phyloP scores from a whole-genome alignment of 1,140 invertebrate genomes.

The Oedothorax gibbosus region DNA sequence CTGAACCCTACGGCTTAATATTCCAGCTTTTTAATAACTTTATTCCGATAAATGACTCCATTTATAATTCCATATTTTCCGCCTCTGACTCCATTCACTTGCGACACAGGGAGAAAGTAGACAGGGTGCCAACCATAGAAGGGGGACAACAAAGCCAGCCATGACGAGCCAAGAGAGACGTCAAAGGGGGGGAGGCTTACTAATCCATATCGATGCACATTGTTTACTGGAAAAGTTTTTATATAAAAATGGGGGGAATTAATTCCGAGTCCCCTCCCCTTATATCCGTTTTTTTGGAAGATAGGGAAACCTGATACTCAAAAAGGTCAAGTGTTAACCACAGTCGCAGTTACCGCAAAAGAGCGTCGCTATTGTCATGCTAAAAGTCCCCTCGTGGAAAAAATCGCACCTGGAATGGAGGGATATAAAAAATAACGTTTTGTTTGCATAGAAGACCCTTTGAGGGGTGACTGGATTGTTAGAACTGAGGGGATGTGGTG shows the following conservation, averaged over 20 bases:
- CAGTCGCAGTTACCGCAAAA: constrained; percentile 24
- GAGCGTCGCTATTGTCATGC: constrained; percentile 39
- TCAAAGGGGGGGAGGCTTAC: constrained; percentile 3
- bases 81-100: neutral
- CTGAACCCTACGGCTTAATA: constrained; percentile 3
- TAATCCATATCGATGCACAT: constrained; percentile 23
- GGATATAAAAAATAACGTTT: neutral
- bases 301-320: constrained; percentile 37
- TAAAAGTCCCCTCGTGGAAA: constrained; percentile 24
- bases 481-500: neutral
- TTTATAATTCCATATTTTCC: constrained; percentile 50
- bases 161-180: neutral
- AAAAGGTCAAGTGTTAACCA: constrained; percentile 54
- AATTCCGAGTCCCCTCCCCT: no score
- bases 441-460: constrained; percentile 39
- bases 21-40: constrained; percentile 45
- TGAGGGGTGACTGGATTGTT: neutral
- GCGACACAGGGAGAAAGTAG: neutral
- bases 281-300: neutral
- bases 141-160: neutral
- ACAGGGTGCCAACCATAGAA: neutral
- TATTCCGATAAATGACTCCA: constrained; percentile 53
- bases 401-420: constrained; percentile 22
- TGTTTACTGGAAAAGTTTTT: constrained; percentile 21
- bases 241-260: neutral